Evolutionary conservation across 2,797 vertebrate genomes (phyloP).

Genomic region (Ctenochaetus hawaiiensis): DNA sequence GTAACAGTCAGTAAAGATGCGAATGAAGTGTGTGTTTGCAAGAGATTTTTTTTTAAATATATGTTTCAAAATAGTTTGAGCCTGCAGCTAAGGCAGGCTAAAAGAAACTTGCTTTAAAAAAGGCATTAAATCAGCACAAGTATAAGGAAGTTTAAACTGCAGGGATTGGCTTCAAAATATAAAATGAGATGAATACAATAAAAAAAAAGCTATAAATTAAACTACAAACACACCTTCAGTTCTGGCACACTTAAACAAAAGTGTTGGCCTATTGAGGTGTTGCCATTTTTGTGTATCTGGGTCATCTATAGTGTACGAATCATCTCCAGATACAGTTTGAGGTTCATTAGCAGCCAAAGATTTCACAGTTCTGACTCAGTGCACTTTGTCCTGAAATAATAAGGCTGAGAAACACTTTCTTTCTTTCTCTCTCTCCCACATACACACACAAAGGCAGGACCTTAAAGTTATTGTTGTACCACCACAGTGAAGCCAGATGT

Average conservation of each 20-base stretch:
- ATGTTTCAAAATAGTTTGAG: not conserved
- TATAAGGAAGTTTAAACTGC: not conserved
- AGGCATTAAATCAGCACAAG: not conserved
- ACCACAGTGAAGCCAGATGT: not conserved
- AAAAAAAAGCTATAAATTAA: constrained; percentile 3
- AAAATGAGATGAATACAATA: not conserved
- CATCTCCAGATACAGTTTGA: constrained; percentile 55
- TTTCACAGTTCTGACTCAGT: constrained; percentile 70
- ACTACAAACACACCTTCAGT: not conserved
- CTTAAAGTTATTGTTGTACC: not conserved
- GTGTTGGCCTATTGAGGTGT: constrained; percentile 49
- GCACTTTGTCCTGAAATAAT: constrained; percentile 71
- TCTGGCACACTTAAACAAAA: constrained; percentile 32
- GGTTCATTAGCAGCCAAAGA: constrained; percentile 70
- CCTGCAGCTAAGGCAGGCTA: not conserved
- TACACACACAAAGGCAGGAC: constrained; percentile 2
- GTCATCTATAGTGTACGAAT: constrained; percentile 51
- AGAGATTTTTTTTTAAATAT: not conserved
- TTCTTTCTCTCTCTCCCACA: not conserved
- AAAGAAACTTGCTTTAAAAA: not conserved
- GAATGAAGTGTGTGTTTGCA: not conserved
- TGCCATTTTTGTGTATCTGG: constrained; percentile 11
- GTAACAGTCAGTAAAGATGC: too few species aligned
- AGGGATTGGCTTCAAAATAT: too few species aligned
- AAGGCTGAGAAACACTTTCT: constrained; percentile 55